Base-by-base conservation (phyloP, 2,797 vertebrate genomes). In the Bradypus variegatus region DNA sequence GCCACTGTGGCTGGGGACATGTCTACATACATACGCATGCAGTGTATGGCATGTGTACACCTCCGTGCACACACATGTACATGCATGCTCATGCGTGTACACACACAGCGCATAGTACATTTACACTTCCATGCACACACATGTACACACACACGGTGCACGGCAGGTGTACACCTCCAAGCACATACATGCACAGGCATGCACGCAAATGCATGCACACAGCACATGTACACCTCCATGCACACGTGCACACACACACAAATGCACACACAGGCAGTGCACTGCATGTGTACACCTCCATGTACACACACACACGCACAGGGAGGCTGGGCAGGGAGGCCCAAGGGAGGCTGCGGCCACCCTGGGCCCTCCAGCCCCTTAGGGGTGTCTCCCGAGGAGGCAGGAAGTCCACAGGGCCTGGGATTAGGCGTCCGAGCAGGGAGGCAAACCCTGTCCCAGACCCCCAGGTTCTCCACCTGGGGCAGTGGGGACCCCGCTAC, bases 401-500 rank as follows among this genome's bases (percentile, higher is more conserved):
- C 58, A 65, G 45, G 13, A 41, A 55, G 27, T 50, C 62, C 23
- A 25, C 0, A 5, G 21, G 8, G 11, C 27, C 70, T 45, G 29
- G 23, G 65, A 86, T 82, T 48, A 53, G 73, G 82, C 60, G 50
- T 62, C n/a, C 23, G 29, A 72, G 38, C 3, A 14, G 77, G 38
- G 25, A n/a, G 77, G 62, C 6, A 8, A 36, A 23, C 72, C 53
- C 21, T 29, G 48, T 31, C 76, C 58, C 14, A 19, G 6, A 23
- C 19, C 38, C 38, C 50, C 2, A 4, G 33, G 31, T 38, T 31
- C 41, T 85, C 38, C 41, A 55, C 38, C 6, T 16, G 33, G 16
- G 2, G 4, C 25, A 18, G 38, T 1, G 2, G 36, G n/a, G 33
- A 3, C 38, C n/a, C n/a, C n/a, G n/a, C n/a, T n/a, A n/a, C 1